These are phyloP conservation scores for Baronia brevicornis DNA, from an alignment of 2,888 invertebrate genomes.

Conservation along the genomic window DNA sequence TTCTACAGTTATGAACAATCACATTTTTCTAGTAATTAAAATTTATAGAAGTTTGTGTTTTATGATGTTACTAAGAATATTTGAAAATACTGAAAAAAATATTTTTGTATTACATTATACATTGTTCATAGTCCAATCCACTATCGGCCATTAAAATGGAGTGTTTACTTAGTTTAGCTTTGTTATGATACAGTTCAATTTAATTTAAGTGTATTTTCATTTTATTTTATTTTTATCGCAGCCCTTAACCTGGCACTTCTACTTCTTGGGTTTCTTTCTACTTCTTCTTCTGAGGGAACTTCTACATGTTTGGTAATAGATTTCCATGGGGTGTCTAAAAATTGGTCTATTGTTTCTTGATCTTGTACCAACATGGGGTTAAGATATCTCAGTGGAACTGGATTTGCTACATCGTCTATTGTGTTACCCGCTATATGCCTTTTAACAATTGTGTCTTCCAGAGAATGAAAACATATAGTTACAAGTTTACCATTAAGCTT, in stretches of 20 bases:
- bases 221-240: constrained; percentile 81
- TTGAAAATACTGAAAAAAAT: too few species aligned
- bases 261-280: constrained; percentile 86
- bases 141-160: too few species aligned
- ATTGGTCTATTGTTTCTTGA: constrained; percentile 74
- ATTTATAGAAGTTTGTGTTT: too few species aligned
- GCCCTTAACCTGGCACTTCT: constrained; percentile 93
- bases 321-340: constrained; percentile 83
- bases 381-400: constrained; percentile 81
- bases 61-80: too few species aligned
- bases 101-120: too few species aligned
- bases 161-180: too few species aligned
- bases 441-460: constrained; percentile 96
- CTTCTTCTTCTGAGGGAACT: constrained; percentile 82
- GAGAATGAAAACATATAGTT: constrained; percentile 92
- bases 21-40: too few species aligned
- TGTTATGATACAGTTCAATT: not conserved
- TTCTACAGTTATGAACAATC: too few species aligned
- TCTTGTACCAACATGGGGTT: constrained; percentile 78
- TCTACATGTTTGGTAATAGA: constrained; percentile 88
- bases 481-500: constrained; percentile 86
- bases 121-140: too few species aligned
- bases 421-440: constrained; percentile 88
- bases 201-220: not conserved
- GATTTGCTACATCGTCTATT: constrained; percentile 81